Base-by-base conservation (phyloP, 2,888 invertebrate species). In the Hipparchia semele region DNA sequence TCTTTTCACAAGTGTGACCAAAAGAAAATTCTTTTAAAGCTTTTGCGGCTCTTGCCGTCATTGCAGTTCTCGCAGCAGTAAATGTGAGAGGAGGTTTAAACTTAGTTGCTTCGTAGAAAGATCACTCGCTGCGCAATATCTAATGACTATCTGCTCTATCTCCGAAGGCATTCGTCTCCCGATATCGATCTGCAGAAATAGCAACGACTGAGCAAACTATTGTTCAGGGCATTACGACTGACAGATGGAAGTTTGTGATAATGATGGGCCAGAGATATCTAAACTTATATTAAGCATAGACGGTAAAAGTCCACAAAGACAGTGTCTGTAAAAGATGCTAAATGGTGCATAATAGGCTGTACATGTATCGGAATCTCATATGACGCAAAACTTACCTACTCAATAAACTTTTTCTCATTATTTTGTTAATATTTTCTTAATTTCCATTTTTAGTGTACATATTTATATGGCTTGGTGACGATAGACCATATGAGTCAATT, bases 221-320 rank as follows among this genome's bases (percentile, higher is more conserved):
- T 87, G 86, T 88, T 86, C 82, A 80, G 75, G 64, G 76, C 75
- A 79, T 80, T 76, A 77, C 79, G 79, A 83, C 83, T 82, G 82
- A 79, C 81, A 76, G 76, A 82, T 84, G 77, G 78, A 74, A 79
- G 69, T 59, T 51, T 61, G 73, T 75, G 83, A 85, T 86, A 83
- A 82, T 82, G 74, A 73, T 58, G 74, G 64, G 49, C 77, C 79
- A 78, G 78, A 46, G 56, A 58, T 13, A 46, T 64, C 23, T 8
- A 23, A 33, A 49, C 64, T 39, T 62, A 13, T 62, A 49, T 6
- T 6, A 6, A 7, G 8, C 8, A 49, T 46, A 62, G 46, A 12
- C n/a, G 46, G 23, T 49, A 13, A 23, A 64, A 0, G 13, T 46
- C 6, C 5, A 13, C 8, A 49, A 2, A n/a, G 56, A 13, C 23